Evolutionary conservation across 2,888 invertebrate species (phyloP).

Genomic region (Phlogophora meticulosa): DNA sequence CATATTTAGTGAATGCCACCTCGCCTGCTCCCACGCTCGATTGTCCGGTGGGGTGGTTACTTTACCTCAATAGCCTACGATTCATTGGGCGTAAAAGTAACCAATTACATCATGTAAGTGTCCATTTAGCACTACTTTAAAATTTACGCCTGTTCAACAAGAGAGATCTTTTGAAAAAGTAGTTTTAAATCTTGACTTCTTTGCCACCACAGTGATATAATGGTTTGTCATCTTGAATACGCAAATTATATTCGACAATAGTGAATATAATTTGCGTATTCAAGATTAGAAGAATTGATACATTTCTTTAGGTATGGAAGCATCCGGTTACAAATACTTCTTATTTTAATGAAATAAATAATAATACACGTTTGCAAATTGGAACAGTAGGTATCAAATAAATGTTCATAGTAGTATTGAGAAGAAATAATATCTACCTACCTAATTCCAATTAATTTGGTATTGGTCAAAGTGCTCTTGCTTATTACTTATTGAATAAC

Average conservation of each 20-base stretch:
- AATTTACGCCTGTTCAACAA: constrained; percentile 27
- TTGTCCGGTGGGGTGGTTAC: constrained; percentile 78
- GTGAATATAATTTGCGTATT: constrained; percentile 19
- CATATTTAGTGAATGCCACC: constrained; percentile 84
- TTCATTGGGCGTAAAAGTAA: constrained; percentile 48
- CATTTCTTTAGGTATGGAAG: constrained; percentile 6
- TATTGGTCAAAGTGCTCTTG: constrained; percentile 7
- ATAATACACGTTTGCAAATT: constrained; percentile 11
- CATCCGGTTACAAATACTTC: too few relatives aligned
- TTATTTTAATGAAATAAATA: constrained; percentile 27
- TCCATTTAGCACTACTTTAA: constrained; percentile 43
- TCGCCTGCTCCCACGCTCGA: constrained; percentile 85
- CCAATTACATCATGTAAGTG: constrained; percentile 57
- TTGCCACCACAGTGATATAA: constrained; percentile 6
- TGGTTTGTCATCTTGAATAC: too few relatives aligned
- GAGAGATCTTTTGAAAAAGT: constrained; percentile 23
- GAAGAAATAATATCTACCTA: constrained; percentile 11
- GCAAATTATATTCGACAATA: too few relatives aligned
- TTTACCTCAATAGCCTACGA: constrained; percentile 70
- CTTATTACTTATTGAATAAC: constrained; percentile 25
- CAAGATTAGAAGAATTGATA: constrained; percentile 16
- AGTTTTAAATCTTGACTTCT: constrained; percentile 6
- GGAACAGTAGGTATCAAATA: neutral
- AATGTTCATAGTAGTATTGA: constrained; percentile 7
- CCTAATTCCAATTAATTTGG: constrained; percentile 13